Conservation (phyloP, 2,113 vertebrate species). For the Chiloscyllium plagiosum region DNA sequence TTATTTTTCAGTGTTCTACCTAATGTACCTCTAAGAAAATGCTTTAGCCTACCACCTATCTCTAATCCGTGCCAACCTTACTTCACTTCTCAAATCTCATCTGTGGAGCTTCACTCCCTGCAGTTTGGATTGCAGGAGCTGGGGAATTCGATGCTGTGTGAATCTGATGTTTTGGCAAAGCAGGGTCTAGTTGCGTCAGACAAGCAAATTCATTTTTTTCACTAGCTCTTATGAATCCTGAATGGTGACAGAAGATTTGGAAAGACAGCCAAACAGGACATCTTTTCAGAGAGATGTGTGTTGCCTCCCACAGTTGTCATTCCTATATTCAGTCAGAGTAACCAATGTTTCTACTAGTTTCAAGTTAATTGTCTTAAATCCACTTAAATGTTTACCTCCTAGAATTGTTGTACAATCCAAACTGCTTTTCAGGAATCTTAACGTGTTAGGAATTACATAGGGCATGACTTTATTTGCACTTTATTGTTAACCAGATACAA, state of each 20-base stretch:
- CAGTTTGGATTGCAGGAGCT: slow-evolving; percentile 56
- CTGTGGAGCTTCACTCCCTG: slow-evolving; percentile 56
- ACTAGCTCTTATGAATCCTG: slow-evolving; percentile 44
- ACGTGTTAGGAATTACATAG: not conserved
- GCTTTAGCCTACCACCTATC: slow-evolving; percentile 51
- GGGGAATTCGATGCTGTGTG: slow-evolving; percentile 38
- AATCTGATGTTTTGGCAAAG: slow-evolving; percentile 26
- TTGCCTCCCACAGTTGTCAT: not conserved
- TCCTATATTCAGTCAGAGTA: not conserved
- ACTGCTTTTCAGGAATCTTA: not conserved
- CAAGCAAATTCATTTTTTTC: slow-evolving; percentile 40
- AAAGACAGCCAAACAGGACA: not conserved
- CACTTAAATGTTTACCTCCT: not conserved
- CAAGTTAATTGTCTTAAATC: not conserved
- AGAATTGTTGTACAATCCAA: not conserved
- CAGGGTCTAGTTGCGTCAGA: slow-evolving; percentile 22
- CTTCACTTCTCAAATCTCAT: slow-evolving; percentile 48
- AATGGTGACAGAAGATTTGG: slow-evolving; percentile 51
- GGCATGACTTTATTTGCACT: not conserved
- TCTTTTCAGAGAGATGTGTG: not conserved
- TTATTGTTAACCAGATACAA: not conserved
- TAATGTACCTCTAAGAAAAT: slow-evolving; percentile 55
- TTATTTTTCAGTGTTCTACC: slow-evolving; percentile 46
- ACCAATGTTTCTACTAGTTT: not conserved
- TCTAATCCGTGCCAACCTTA: slow-evolving; percentile 44